Conservation (phyloP, 1,140 invertebrate species). For the Euura lappo region DNA sequence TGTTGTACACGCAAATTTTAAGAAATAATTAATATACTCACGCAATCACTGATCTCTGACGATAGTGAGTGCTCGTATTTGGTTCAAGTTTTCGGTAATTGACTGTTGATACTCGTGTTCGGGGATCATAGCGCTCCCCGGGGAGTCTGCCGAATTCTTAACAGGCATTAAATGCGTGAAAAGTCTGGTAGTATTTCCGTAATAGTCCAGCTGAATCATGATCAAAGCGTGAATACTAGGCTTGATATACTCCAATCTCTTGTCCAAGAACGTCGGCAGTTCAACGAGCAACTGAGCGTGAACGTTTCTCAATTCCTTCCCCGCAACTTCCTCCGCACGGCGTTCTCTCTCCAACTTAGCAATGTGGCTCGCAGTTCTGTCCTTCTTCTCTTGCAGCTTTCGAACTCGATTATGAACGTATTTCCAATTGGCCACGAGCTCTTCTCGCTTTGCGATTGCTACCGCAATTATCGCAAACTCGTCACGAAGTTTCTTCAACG, state of each 20-base stretch:
- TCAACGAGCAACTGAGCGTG: constrained; percentile 48
- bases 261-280: constrained; percentile 50
- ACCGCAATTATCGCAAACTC: constrained; percentile 47
- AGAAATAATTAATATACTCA: neutral
- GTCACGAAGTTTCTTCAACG: constrained; percentile 54
- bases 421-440: constrained; percentile 52
- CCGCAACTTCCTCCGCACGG: constrained; percentile 40
- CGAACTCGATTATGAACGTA: constrained; percentile 41
- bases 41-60: constrained; percentile 42
- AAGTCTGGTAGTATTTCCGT: constrained; percentile 53
- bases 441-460: constrained; percentile 50
- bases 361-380: constrained; percentile 52
- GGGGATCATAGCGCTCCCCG: constrained; percentile 33
- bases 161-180: constrained; percentile 53
- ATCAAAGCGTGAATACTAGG: constrained; percentile 57
- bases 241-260: constrained; percentile 52
- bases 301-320: constrained; percentile 48
- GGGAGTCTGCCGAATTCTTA: constrained; percentile 34
- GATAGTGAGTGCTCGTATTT: constrained; percentile 51
- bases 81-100: constrained; percentile 42
- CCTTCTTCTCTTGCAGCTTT: constrained; percentile 55
- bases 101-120: constrained; percentile 46
- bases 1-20: neutral
- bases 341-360: constrained; percentile 54
- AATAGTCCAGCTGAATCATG: constrained; percentile 58